Percentiles rank a stretch among this genome's conserved stretches.
Conservation (phyloP, 2,797 vertebrate species). For the Pelochelys cantorii region DNA sequence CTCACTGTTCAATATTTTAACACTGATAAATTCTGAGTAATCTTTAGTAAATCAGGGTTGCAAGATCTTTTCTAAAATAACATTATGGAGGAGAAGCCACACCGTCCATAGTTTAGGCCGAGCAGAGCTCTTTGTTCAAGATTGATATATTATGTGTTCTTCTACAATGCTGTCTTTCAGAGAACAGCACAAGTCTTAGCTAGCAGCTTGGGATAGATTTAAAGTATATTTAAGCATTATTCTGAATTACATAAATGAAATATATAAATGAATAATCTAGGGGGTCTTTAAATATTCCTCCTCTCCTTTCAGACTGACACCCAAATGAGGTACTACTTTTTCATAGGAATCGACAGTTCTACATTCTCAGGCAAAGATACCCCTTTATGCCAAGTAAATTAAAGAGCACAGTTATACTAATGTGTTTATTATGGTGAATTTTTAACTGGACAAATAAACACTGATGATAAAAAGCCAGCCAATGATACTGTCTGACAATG, state of each 20-base stretch:
- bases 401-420: not conserved
- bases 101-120: not conserved
- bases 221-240: too few relatives aligned
- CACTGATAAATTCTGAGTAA: not conserved
- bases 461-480: not conserved
- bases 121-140: constrained; percentile 4
- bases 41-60: not conserved
- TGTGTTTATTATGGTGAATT: not conserved
- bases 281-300: not conserved
- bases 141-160: not conserved
- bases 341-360: not conserved
- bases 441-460: not conserved
- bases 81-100: not conserved
- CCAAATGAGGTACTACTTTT: not conserved
- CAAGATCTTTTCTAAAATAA: not conserved
- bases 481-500: too few relatives aligned
- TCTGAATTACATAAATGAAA: not conserved
- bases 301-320: not conserved
- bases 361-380: not conserved
- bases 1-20: not conserved
- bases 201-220: not conserved
- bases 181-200: not conserved
- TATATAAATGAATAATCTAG: not conserved
- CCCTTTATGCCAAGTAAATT: not conserved
- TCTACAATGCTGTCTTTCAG: not conserved